Base-by-base conservation (phyloP, 1,140 invertebrate species). In the Colletes latitarsis region DNA sequence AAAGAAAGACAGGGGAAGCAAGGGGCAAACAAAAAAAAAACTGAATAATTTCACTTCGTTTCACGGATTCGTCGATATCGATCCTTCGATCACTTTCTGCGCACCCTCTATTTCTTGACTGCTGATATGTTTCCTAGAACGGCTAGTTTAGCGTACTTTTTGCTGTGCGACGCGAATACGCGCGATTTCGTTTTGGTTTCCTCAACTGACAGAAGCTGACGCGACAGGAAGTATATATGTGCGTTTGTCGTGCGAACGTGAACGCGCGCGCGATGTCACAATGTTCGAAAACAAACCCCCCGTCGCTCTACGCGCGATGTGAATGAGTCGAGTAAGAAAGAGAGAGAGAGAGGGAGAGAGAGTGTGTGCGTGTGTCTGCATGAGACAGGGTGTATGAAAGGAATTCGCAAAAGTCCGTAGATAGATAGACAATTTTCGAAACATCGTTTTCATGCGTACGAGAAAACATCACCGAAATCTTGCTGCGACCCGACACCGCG, bases 361-460 rank as follows among this genome's bases (percentile, higher is more conserved):
- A 21, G 58, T 49, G 3, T 46, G 60, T 5, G 43, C 39, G 14
- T 14, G 6, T 12, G 9, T 57, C 80, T 69, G 71, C 46, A 76
- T 66, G 79, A 70, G 67, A 49, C 74, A 66, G 52, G 12, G n/a
- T 19, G 17, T 81, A 67, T 81, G 63, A 49, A 62, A 57, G 1
- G 63, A 74, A 72, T 62, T 69, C 67, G 60, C 77, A 78, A 64
- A 53, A 82, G 76, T 77, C 82, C 72, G 72, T 91, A 92, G 90
- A 82, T 93, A 91, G 91, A 91, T 92, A 92, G 91, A 82, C 88
- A 91, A 90, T 91, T 90, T 92, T 89, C 87, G 88, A 90, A 84
- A 88, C n/a, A 49, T 71, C 66, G 41, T 78, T 82, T 79, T 77
- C 52, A 58, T 70, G 84, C 82, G 75, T 85, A 77, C 66, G 62